phyloP scores from a whole-genome alignment of 2,888 invertebrate species.

The Azorinus chamasolen region DNA sequence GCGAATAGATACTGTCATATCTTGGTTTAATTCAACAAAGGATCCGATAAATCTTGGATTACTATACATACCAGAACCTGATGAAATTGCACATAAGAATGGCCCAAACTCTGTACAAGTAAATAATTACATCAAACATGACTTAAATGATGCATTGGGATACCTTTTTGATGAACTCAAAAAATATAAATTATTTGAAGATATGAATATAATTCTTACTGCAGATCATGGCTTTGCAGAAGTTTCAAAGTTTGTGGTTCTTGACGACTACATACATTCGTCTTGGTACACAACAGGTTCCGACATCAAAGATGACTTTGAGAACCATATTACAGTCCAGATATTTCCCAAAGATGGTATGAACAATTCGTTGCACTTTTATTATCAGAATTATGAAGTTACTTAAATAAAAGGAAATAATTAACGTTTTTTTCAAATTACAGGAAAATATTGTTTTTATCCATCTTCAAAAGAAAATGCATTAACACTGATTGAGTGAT shows the following conservation, averaged over 20 bases:
- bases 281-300: slow-evolving; percentile 52
- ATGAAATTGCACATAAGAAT: slow-evolving; percentile 89
- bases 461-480: too few species aligned
- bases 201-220: slow-evolving; percentile 90
- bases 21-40: slow-evolving; percentile 76
- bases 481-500: too few species aligned
- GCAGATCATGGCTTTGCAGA: slow-evolving; percentile 91
- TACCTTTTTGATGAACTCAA: slow-evolving; percentile 88
- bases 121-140: slow-evolving; percentile 87
- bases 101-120: slow-evolving; percentile 85
- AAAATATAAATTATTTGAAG: slow-evolving; percentile 87
- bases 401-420: too few species aligned
- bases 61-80: slow-evolving; percentile 91
- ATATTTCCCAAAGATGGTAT: slow-evolving; percentile 86
- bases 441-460: too few species aligned
- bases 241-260: slow-evolving; percentile 83
- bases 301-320: slow-evolving; percentile 1
- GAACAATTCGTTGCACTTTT: not conserved
- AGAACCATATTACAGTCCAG: slow-evolving; percentile 32
- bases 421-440: too few species aligned
- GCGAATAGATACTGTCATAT: slow-evolving; percentile 73
- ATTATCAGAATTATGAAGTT: too few species aligned
- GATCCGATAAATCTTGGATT: slow-evolving; percentile 90
- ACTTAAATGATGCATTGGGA: slow-evolving; percentile 82
- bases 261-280: slow-evolving; percentile 58